Evolutionary conservation across 2,797 vertebrate species (phyloP).

Genomic region (Pogoniulus pusillus): DNA sequence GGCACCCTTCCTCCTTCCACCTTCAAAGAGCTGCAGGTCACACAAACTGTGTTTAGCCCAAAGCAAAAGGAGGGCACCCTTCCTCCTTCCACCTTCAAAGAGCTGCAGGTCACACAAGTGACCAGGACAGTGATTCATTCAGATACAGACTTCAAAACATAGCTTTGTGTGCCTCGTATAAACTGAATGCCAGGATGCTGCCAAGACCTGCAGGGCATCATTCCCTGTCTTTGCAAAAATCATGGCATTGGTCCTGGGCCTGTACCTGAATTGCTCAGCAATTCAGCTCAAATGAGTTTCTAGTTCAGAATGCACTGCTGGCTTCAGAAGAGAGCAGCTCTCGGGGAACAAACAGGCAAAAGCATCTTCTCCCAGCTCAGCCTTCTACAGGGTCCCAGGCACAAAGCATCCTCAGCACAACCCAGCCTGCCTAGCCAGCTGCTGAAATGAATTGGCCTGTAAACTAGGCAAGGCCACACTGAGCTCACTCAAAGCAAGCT

Average conservation of each 20-base stretch:
- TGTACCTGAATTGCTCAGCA: not conserved
- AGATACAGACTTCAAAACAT: not conserved
- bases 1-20: not conserved
- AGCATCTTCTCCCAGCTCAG: not conserved
- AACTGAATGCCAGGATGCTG: slow-evolving; percentile 11
- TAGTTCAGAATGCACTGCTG: not conserved
- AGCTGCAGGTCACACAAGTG: not conserved
- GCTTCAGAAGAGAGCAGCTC: not conserved
- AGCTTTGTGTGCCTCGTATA: not conserved
- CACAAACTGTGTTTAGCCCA: not conserved
- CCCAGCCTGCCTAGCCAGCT: not conserved
- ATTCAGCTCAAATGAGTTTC: slow-evolving; percentile 13
- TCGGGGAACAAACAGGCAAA: not conserved
- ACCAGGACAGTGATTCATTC: not conserved
- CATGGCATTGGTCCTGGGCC: slow-evolving; percentile 10
- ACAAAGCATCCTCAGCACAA: not conserved
- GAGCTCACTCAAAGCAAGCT: not conserved
- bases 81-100: not conserved
- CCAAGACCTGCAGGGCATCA: not conserved
- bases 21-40: not conserved
- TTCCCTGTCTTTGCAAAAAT: slow-evolving; percentile 24
- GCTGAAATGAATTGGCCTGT: not conserved
- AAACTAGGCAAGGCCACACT: not conserved
- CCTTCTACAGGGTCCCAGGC: not conserved
- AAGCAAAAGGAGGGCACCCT: not conserved